Evolutionary conservation across 1,140 invertebrate genomes (phyloP), one percentile per base, ranked within the genome.

Genomic region (Neomicropteryx cornuta): DNA sequence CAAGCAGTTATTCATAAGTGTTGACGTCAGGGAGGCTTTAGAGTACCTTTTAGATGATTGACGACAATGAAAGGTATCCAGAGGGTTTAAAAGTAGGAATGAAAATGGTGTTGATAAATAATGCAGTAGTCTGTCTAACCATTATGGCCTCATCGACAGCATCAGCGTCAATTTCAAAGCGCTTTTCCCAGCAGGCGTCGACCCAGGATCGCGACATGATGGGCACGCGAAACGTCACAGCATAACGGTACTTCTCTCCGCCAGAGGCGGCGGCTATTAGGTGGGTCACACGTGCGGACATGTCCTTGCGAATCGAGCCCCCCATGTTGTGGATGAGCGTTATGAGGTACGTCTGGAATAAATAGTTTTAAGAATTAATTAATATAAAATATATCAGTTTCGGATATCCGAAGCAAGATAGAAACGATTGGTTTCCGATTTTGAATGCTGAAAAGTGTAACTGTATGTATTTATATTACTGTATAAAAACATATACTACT

Each of bases 311-410:
- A 47, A 96, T 84, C 51, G 86, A 92, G 13, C 91, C 92, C 44
- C 89, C 90, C 91, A 97, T 95, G 56, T 83, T 79, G 68, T 95
- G 91, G 44, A 95, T 83, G 53, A 88, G 71, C 49, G 80, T 80
- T 44, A 90, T 81, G 50, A 94, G 70, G 54, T 78, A 77, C 42
- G 77, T 80, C 88, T 92, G 58, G 21, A 61, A 70, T 50, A 47
- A 44, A 45, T 46, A 44, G 46, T 41, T 30, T 27, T 38, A 50
- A 41, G 40, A 47, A 33, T 28, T 34, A 13, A 16, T 44, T 33
- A 30, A 32, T 18, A 33, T 30, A 37, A 40, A 33, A 20, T 29
- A 28, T 14, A 38, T 23, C 19, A 43, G 35, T 14, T 33, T 43
- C 5, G 21, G 29, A n/a, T n/a, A n/a, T n/a, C n/a, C n/a, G n/a